Percentiles rank a stretch among this genome's conserved stretches.
Conservation (phyloP, 1,140 invertebrate genomes). For the Drosophila tani region DNA sequence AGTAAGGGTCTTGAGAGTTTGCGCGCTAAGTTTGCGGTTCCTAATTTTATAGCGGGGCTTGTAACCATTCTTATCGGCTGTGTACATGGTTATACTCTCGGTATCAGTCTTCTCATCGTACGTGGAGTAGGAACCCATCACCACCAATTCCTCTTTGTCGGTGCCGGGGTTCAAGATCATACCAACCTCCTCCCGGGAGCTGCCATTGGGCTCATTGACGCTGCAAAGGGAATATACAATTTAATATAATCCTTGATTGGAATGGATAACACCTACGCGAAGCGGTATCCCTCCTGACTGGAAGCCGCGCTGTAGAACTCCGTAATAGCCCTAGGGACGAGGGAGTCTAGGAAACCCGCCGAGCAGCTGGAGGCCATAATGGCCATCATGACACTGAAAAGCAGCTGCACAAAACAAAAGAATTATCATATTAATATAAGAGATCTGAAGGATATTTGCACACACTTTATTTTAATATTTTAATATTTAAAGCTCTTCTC, state of each 20-base stretch:
- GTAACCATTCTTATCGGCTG: slow-evolving; percentile 80
- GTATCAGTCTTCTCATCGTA: slow-evolving; percentile 74
- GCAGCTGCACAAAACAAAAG: slow-evolving; percentile 40
- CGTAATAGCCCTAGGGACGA: slow-evolving; percentile 52
- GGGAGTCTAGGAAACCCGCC: slow-evolving; percentile 60
- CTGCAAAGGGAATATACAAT: slow-evolving; percentile 15
- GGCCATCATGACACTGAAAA: slow-evolving; percentile 59
- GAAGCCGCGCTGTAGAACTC: slow-evolving; percentile 53
- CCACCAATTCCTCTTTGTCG: slow-evolving; percentile 68
- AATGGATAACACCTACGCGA: slow-evolving; percentile 46
- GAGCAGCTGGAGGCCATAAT: slow-evolving; percentile 53
- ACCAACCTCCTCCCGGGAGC: slow-evolving; percentile 75
- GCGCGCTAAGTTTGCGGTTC: slow-evolving; percentile 65
- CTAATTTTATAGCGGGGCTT: slow-evolving; percentile 67
- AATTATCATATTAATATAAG: not conserved
- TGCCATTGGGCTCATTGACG: slow-evolving; percentile 67
- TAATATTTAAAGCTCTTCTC: too few relatives aligned
- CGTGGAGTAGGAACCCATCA: slow-evolving; percentile 69
- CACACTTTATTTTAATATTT: not conserved
- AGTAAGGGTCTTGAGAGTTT: not conserved
- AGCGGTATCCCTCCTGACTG: slow-evolving; percentile 75
- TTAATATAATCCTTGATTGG: not conserved
- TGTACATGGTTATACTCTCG: slow-evolving; percentile 75
- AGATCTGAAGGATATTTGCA: not conserved
- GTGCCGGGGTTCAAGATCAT: slow-evolving; percentile 78